Percentiles rank a stretch among this genome's conserved stretches.
Evolutionary conservation across 2,797 vertebrate genomes (phyloP).

Genomic region (Dipus sagitta): DNA sequence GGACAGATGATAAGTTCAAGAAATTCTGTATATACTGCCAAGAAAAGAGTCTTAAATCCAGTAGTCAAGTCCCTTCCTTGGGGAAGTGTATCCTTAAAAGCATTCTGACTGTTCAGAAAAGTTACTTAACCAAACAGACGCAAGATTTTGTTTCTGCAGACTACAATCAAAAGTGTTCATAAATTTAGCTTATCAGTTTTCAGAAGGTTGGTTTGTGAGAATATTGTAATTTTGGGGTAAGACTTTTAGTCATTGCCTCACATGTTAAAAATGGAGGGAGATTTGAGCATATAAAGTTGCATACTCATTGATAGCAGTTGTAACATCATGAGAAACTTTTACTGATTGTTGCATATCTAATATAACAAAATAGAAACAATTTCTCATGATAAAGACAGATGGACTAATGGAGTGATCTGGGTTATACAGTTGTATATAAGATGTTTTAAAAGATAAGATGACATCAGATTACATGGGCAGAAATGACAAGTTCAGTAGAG

Average conservation of each 20-base stretch:
- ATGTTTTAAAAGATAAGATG: conserved; percentile 63
- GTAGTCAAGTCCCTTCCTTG: conserved; percentile 77
- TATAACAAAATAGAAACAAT: conserved; percentile 66
- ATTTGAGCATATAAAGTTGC: conserved; percentile 67
- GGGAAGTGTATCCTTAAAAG: conserved; percentile 76
- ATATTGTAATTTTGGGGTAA: conserved; percentile 75
- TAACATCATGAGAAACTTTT: conserved; percentile 58
- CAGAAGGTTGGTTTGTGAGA: conserved; percentile 75
- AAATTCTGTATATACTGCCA: conserved; percentile 80
- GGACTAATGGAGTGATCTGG: conserved; percentile 67
- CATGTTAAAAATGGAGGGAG: conserved; percentile 62
- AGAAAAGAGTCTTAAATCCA: conserved; percentile 77
- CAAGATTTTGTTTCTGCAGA: conserved; percentile 85
- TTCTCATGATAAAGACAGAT: conserved; percentile 61
- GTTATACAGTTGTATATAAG: conserved; percentile 70
- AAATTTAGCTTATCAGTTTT: conserved; percentile 74
- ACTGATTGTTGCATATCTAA: conserved; percentile 60
- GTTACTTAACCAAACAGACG: conserved; percentile 79
- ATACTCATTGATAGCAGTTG: conserved; percentile 21
- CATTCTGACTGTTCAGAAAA: conserved; percentile 78
- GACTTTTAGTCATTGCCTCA: conserved; percentile 66
- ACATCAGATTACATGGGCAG: conserved; percentile 28
- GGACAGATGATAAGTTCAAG: conserved; percentile 77
- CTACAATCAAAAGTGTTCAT: conserved; percentile 78
- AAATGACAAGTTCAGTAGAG: conserved; percentile 38